These are phyloP conservation scores for Panopea generosa DNA, from an alignment of 2,888 invertebrate species.

Conservation along the genomic window DNA sequence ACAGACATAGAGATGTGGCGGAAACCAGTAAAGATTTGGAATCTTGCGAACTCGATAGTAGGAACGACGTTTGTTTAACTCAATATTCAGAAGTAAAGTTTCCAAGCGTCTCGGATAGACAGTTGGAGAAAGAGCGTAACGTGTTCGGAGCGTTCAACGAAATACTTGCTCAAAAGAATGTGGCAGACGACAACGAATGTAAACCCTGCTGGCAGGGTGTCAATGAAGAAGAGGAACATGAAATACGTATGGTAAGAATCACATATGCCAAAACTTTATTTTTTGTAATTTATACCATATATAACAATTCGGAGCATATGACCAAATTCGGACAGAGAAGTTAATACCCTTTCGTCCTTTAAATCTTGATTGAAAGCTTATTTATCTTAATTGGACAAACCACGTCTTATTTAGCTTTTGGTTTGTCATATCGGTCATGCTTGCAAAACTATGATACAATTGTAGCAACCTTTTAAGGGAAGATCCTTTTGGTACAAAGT, in stretches of 20 bases:
- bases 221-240: constrained; percentile 33
- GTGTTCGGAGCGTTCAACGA: constrained; percentile 62
- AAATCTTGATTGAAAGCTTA: no score
- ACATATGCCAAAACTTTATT: no score
- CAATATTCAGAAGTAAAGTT: background rate
- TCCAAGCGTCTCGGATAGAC: background rate
- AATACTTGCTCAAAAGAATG: constrained; percentile 42
- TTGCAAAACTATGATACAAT: no score
- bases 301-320: no score
- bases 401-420: no score
- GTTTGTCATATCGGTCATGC: no score
- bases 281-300: no score
- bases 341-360: no score
- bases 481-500: no score
- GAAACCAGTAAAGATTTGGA: constrained; percentile 22
- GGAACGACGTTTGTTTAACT: constrained; percentile 5
- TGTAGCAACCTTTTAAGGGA: no score
- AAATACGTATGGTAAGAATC: constrained; percentile 42
- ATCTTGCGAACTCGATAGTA: background rate
- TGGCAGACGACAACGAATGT: background rate
- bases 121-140: constrained; percentile 26
- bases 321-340: no score
- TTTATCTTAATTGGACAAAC: no score
- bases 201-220: constrained; percentile 22
- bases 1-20: constrained; percentile 39